Percentiles rank a stretch among this genome's conserved stretches.
These are phyloP conservation scores for Caligus rogercresseyi DNA, from an alignment of 1,140 invertebrate species.

Conservation along the genomic window DNA sequence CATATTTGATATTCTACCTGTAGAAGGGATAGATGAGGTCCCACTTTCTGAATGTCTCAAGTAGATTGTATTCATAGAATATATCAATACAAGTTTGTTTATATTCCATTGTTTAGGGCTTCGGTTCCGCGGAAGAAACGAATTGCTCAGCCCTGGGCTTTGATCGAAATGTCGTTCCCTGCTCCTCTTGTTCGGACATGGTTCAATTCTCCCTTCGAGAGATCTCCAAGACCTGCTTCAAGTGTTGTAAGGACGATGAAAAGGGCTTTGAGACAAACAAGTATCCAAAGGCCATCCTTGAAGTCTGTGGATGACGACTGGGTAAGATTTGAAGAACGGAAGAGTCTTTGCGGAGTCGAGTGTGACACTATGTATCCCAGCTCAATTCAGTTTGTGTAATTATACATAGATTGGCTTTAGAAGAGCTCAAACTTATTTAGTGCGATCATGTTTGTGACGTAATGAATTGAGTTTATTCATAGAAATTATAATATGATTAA, in stretches of 20 bases:
- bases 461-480: too few relatives aligned
- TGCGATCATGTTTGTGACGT: too few relatives aligned
- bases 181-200: slow-evolving; percentile 68
- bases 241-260: slow-evolving; percentile 25
- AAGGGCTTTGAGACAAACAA: slow-evolving; percentile 24
- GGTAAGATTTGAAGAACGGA: slow-evolving; percentile 28
- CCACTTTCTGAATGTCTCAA: too few relatives aligned
- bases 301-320: slow-evolving; percentile 30
- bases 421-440: too few relatives aligned
- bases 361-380: not conserved
- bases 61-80: too few relatives aligned
- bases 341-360: slow-evolving; percentile 14
- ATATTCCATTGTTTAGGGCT: too few relatives aligned
- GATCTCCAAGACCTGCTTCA: slow-evolving; percentile 31
- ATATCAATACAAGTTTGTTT: too few relatives aligned
- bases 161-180: slow-evolving; percentile 63
- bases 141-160: slow-evolving; percentile 71
- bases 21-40: too few relatives aligned
- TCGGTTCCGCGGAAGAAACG: slow-evolving; percentile 38
- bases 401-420: too few relatives aligned
- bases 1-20: too few relatives aligned
- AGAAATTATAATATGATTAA: too few relatives aligned
- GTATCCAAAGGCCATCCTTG: slow-evolving; percentile 26
- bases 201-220: slow-evolving; percentile 51
- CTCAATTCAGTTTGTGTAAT: not conserved